Base-by-base conservation (phyloP, 64 coral and sea anemone species). In the Stichodactyla helianthus region DNA sequence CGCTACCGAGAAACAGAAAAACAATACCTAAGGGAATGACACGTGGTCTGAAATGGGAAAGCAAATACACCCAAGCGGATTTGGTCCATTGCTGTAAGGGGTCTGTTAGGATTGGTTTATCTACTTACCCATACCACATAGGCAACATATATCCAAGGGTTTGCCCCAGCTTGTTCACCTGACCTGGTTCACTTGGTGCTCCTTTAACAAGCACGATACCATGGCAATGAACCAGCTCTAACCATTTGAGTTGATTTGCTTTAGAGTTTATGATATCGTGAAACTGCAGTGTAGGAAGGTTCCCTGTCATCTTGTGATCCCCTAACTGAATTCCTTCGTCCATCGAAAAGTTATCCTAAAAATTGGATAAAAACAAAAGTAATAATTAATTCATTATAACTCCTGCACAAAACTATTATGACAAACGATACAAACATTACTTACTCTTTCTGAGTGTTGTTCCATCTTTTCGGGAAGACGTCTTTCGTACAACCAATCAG, bases 41-140 rank as follows among this genome's bases (percentile, higher is more conserved):
- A 44, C 35, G 35, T 44, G 35, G 35, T 44, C 35, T 44, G 35
- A 44, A 44, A 44, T 44, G 35, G 35, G 35, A 44, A 44, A 44
- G 4, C 35, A 44, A 44, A 44, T 44, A 35, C 31, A 2, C 31
- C 31, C 31, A 35, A 35, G 31, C 2, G 31, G 31, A 35, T 35
- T 35, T 35, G 31, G 31, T 35, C 31, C 31, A 35, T 35, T 35
- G 35, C 35, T 44, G 35, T 3, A 44, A 44, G 35, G 35, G 2
- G 35, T 44, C 35, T 44, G 35, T 44, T 44, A 44, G 35, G 35
- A 44, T 44, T 44, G 35, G 35, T 44, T 44, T 44, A 3, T 44
- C 2, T 87, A 52, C 91, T 77, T 92, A 92, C 91, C 91, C 91
- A 84, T 79, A 88, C 57, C 81, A 82, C 55, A 84, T 92, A 9